Base-by-base conservation (phyloP, 2,113 vertebrate genomes). In the Panurus biarmicus region DNA sequence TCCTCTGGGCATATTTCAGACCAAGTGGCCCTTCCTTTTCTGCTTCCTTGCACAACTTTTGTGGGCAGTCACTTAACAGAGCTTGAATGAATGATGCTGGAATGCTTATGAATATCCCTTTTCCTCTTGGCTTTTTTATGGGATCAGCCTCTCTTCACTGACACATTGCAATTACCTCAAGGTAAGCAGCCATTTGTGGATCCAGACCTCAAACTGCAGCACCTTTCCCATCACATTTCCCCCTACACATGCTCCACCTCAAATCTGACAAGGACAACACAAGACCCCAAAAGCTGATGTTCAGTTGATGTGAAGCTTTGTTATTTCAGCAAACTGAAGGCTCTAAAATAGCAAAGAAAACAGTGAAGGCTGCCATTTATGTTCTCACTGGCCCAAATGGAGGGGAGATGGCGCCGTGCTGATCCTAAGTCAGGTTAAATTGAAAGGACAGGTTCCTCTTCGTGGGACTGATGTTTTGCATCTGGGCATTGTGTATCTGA, bases 41-140 rank as follows among this genome's bases (percentile, higher is more conserved):
- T 81, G 75, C 77, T 81, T 85, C 91, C 76, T 76, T 85, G 83
- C 87, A 85, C 65, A 89, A 7, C 83, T 69, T 87, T 93, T 94
- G 61, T 85, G 69, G 50, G 44, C 9, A 89, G 48, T 64, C 76
- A 35, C 70, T 89, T 72, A 53, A 42, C 48, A 91, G 70, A 24
- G 16, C n/a, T 56, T 11, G 24, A 65, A 61, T 66, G 64, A 94
- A 70, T 73, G 50, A 8, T 35, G 48, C 38, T 66, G 48, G 73
- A 72, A 93, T 25, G 33, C 26, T 57, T 35, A 21, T 14, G n/a
- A 81, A 44, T 8, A 25, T n/a, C 45, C 50, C 25, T 61, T 60
- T 45, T 67, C 20, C 40, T 67, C 80, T 18, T n/a, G 45, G 7
- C 26, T 87, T 89, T 66, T 90, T 65, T 60, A 75, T 22, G 22